Percentiles rank a stretch among this genome's conserved stretches.
Conservation (phyloP, 2,113 vertebrate genomes). For the Serinus canaria region DNA sequence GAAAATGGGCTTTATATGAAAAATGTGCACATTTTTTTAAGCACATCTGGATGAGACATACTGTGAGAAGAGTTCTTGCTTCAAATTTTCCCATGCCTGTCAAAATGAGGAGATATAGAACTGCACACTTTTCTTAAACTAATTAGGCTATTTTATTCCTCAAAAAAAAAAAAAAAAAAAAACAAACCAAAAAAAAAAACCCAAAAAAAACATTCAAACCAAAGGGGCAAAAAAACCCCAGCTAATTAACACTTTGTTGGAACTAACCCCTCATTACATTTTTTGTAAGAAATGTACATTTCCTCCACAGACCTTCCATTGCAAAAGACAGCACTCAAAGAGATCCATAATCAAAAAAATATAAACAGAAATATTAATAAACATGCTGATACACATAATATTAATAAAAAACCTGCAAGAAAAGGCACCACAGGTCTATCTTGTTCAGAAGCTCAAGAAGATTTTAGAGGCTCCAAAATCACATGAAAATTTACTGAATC, state of each 20-base stretch:
- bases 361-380: not conserved
- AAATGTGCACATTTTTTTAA: not conserved
- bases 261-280: not conserved
- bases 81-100: not conserved
- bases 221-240: accelerated
- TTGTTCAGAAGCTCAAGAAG: not conserved
- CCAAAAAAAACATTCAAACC: not conserved
- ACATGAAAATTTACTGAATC: not conserved
- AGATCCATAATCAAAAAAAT: not conserved
- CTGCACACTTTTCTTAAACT: not conserved
- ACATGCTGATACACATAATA: not conserved
- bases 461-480: not conserved
- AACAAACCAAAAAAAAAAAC: not conserved
- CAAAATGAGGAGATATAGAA: not conserved
- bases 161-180: not conserved
- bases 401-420: not conserved
- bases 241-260: not conserved
- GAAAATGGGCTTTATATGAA: not conserved
- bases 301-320: not conserved
- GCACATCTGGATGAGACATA: not conserved
- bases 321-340: not conserved
- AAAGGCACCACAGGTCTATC: not conserved
- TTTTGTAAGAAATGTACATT: not conserved
- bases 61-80: not conserved
- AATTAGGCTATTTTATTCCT: conserved; percentile 2